Evolutionary conservation across 2,888 invertebrate genomes (phyloP).

Genomic region (Thereva unica): DNA sequence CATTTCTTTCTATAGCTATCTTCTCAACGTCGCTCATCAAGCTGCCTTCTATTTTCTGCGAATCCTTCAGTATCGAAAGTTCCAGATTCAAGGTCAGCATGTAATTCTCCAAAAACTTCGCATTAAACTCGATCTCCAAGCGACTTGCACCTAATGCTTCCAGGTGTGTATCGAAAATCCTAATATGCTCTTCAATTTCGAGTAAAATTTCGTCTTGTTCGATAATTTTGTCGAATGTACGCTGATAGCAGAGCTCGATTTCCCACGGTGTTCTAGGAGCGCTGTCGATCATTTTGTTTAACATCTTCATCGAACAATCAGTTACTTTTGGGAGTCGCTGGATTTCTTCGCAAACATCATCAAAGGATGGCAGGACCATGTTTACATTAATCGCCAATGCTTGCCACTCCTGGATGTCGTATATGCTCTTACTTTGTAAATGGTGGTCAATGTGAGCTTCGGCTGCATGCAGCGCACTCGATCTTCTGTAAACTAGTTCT

Average conservation of each 20-base stretch:
- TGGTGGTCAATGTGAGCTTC: conserved; percentile 10
- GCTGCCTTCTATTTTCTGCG: conserved; percentile 70
- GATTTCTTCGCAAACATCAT: conserved; percentile 14
- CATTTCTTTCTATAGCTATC: conserved; percentile 62
- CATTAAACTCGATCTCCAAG: conserved; percentile 63
- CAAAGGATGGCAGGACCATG: neutral
- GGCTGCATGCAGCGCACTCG: conserved; percentile 1
- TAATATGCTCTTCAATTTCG: conserved; percentile 64
- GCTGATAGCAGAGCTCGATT: conserved; percentile 47
- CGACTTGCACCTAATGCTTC: conserved; percentile 63
- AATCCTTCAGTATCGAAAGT: conserved; percentile 72
- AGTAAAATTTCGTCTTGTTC: conserved; percentile 69
- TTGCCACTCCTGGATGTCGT: conserved; percentile 6
- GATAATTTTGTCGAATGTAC: conserved; percentile 60
- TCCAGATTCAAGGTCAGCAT: conserved; percentile 74
- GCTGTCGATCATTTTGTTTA: conserved; percentile 13
- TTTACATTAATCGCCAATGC: neutral
- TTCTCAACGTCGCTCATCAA: conserved; percentile 65
- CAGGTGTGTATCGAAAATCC: conserved; percentile 69
- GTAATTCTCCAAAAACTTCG: conserved; percentile 66
- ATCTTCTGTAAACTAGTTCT: conserved; percentile 48
- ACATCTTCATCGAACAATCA: conserved; percentile 18
- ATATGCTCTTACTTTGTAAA: neutral
- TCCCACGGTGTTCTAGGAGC: conserved; percentile 43
- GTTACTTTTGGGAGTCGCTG: neutral